phyloP scores from a whole-genome alignment of 2,113 vertebrate genomes.

The Bostrychus sinensis region DNA sequence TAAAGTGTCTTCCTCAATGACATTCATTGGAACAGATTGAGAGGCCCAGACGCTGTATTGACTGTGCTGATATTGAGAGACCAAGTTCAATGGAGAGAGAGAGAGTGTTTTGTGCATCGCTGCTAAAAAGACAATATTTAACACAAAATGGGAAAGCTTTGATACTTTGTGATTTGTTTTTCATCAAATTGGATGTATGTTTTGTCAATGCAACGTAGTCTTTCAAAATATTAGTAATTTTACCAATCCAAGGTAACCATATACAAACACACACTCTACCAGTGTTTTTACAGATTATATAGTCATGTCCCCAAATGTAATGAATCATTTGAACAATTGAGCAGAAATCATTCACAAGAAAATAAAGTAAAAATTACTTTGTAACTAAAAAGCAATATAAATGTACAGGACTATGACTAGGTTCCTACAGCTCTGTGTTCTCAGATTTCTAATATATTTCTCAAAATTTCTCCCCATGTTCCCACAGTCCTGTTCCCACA shows the following conservation, averaged over 20 bases:
- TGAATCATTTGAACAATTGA: no score
- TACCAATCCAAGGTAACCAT: background rate
- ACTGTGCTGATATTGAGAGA: slow-evolving; percentile 6
- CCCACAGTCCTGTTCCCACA: no score
- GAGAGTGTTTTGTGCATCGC: slow-evolving; percentile 32
- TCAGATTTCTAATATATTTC: no score
- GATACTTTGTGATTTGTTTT: slow-evolving; percentile 25
- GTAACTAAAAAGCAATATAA: background rate
- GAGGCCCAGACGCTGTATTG: background rate
- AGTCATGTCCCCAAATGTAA: no score
- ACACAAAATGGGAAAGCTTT: slow-evolving; percentile 7
- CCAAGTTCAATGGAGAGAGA: slow-evolving; percentile 11
- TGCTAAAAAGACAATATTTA: slow-evolving; percentile 45
- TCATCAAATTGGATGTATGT: slow-evolving; percentile 6
- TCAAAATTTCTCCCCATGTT: no score
- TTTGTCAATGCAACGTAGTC: background rate
- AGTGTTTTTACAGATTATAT: no score
- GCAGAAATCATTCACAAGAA: no score
- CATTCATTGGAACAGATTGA: slow-evolving; percentile 12
- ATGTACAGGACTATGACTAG: no score
- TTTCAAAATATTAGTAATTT: background rate
- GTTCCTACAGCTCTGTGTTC: no score
- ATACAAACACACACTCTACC: no score
- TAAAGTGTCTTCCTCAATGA: slow-evolving; percentile 49
- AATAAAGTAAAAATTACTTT: background rate